A percentile compares a stretch with the other conserved stretches of the same genome.
Conservation (phyloP, 2,113 vertebrate species). For the Saimiri boliviensis region DNA sequence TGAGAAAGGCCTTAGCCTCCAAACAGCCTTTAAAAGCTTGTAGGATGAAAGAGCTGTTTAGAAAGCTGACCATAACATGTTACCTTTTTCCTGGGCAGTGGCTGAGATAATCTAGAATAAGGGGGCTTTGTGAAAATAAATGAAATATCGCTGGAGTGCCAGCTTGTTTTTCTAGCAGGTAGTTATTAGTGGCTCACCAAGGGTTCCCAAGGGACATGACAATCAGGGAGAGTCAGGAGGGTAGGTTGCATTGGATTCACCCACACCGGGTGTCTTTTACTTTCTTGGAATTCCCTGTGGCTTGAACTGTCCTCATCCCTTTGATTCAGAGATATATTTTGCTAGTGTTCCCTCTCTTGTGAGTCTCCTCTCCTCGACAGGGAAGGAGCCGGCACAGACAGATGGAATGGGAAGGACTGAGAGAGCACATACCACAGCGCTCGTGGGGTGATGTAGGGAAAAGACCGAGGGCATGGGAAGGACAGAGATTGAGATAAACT, state of each 20-base stretch:
- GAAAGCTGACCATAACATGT: not conserved
- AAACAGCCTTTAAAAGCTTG: not conserved
- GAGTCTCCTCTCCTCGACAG: not conserved
- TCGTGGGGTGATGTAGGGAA: not conserved
- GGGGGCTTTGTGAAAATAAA: not conserved
- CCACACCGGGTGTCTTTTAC: not conserved
- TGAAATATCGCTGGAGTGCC: not conserved
- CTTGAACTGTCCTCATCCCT: not conserved
- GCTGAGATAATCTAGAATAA: not conserved
- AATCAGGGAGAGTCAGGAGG: not conserved
- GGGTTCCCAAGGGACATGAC: not conserved
- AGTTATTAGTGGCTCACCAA: not conserved
- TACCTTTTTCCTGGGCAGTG: not conserved
- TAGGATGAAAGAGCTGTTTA: not conserved
- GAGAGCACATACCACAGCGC: not conserved
- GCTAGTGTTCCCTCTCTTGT: not conserved
- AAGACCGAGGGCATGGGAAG: not conserved
- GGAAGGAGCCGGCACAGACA: not conserved
- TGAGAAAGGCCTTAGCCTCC: not conserved
- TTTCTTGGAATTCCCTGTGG: not conserved
- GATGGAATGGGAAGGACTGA: not conserved
- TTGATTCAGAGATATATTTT: not conserved
- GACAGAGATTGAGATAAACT: not conserved
- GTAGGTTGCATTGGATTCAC: not conserved
- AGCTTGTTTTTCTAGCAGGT: constrained; percentile 2